Base-by-base conservation (phyloP, 2,888 invertebrate genomes). In the Leptinotarsa juncta region DNA sequence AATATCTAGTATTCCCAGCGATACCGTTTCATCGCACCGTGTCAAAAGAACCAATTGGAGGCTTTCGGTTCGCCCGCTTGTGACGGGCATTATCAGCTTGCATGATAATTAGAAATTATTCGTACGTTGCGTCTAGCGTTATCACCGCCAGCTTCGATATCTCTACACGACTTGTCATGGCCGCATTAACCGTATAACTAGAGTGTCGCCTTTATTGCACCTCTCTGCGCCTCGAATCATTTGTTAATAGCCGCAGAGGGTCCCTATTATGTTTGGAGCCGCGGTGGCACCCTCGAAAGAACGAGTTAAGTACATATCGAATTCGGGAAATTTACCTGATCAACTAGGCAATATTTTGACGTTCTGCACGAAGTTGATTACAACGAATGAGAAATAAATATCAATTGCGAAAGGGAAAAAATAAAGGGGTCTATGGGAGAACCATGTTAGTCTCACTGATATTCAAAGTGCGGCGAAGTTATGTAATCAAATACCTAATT, bases 31-130 rank as follows among this genome's bases (percentile, higher is more conserved):
- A 51, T 67, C 23, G 49, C 51, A 51, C 51, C 50, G 49, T 67
- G 49, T 67, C 62, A 62, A 62, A 62, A 62, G 62, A 62, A 62
- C 62, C 62, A 48, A 26, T 68, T 15, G 68, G 48, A 23, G 68
- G 68, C 57, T 60, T 67, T 51, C 68, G 67, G 57, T 49, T 79
- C 79, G 76, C 67, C 70, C 62, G 62, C 62, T 62, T 42, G 62
- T 62, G 62, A 62, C 62, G 62, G 62, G 5, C 51, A 67, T 76
- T 78, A 78, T 78, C 78, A 71, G 72, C 76, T 74, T 71, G 74
- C 78, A 76, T 78, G 60, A 42, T 71, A 73, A 78, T 78, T 78
- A 78, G 78, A 78, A 78, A 77, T 77, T 75, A 75, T 75, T 68
- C 69, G 73, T 73, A 73, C 73, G 60, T 67, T 69, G 57, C 57